Evolutionary conservation across 35 echinoderm and acorn worm species (phyloP).

Genomic region (Heliocidaris tuberculata): DNA sequence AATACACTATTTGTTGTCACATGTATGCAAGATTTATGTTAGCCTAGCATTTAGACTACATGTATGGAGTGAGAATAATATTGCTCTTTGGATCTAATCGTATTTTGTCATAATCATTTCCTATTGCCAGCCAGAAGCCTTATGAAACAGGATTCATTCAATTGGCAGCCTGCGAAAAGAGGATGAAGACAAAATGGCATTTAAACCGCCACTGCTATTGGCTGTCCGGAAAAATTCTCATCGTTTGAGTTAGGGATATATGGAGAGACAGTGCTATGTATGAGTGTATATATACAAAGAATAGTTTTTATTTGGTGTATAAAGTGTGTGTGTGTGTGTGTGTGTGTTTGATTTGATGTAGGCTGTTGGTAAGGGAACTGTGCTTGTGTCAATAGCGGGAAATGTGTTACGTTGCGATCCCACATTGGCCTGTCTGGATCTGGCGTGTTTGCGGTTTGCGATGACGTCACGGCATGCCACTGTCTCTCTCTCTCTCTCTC

Average conservation of each 20-base stretch:
- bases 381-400: background rate
- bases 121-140: background rate
- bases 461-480: background rate
- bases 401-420: background rate
- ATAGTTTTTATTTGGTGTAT: background rate
- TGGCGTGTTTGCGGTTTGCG: slow-evolving; percentile 7
- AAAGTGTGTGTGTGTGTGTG: background rate
- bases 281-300: background rate
- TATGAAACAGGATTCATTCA: background rate
- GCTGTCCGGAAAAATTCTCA: background rate
- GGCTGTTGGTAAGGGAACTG: slow-evolving; percentile 7
- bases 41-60: background rate
- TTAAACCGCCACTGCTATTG: background rate
- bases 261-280: background rate
- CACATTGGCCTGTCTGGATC: background rate
- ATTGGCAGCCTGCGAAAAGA: background rate
- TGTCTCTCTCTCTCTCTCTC: background rate
- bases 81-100: background rate
- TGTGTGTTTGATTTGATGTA: slow-evolving; percentile 12
- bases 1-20: no score
- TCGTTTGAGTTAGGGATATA: background rate
- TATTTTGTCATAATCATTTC: background rate
- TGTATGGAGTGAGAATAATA: background rate
- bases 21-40: background rate
- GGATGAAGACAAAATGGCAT: background rate